Base-by-base conservation (phyloP, 2,113 vertebrate genomes). In the Onychostruthus taczanowskii region DNA sequence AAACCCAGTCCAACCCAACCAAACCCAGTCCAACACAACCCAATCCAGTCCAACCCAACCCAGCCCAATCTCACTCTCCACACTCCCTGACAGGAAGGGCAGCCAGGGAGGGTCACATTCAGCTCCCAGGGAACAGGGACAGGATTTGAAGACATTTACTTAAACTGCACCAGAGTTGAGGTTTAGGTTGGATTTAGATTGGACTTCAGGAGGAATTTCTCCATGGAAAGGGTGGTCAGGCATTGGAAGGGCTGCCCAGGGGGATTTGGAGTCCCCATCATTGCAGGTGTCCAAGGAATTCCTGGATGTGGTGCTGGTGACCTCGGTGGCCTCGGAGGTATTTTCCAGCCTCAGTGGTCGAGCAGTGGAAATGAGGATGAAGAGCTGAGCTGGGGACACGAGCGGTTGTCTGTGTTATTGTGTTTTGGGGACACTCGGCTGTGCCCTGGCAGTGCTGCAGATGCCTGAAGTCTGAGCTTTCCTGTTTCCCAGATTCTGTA, bases 251-350 rank as follows among this genome's bases (percentile, higher is more conserved):
- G 23, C 17, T 39, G 53, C 43, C 14, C 23, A 14, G 28, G 64
- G 52, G 21, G 35, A 23, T 58, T 22, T 33, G 52, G 17, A 58
- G 52, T 16, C 0, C 21, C 28, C 22, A 17, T 14, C 28, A 28
- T 64, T 59, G 63, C 19, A 31, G 16, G 7, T 37, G 30, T 11
- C 53, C 30, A 2, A 2, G 67, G 56, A 20, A 83, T 2, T 7
- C 4, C 53, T 59, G 64, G 78, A 21, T 0, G 9, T 49, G 64
- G 23, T 31, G 53, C 66, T 28, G 44, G 64, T 1, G 64, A 49
- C 43, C 41, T 37, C 5, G 0, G 9, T 68, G 52, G 6, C 2
- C 41, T 31, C 1, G 2, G 19, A 49, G 24, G 3, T 6, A 5
- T 69, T 59, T 28, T 28, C 79, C 37, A 41, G 1, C 9, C 30